Evolutionary conservation across 1,140 invertebrate genomes (phyloP).

Genomic region (Bombus consobrinus): DNA sequence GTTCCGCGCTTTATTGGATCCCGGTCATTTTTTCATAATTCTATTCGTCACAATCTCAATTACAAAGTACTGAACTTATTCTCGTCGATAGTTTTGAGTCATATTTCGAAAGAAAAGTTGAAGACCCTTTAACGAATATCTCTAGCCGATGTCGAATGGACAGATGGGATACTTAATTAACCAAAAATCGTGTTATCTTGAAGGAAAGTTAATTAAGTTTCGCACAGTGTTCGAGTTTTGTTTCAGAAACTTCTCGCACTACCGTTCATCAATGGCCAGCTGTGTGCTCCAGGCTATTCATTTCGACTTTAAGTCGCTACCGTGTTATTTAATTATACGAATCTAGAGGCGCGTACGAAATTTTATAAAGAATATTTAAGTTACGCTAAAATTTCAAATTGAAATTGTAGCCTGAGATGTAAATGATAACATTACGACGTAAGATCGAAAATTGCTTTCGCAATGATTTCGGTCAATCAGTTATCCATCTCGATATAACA

Average conservation of each 20-base stretch:
- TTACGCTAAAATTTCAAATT: neutral
- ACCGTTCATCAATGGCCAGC: neutral
- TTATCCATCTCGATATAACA: conserved; percentile 10
- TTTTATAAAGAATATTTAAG: neutral
- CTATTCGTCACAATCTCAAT: neutral
- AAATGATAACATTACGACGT: neutral
- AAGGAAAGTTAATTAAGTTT: conserved; percentile 27
- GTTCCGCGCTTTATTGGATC: neutral
- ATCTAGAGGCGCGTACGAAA: neutral
- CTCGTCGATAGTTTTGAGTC: neutral
- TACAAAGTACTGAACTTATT: neutral
- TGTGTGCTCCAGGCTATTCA: neutral
- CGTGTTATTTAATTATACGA: conserved; percentile 27
- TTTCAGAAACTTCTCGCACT: neutral
- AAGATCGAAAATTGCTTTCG: conserved; percentile 27
- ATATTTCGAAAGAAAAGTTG: neutral
- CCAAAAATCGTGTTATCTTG: neutral
- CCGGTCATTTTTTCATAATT: neutral
- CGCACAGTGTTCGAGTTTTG: neutral
- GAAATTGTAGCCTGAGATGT: no score
- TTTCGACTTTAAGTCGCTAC: conserved; percentile 9
- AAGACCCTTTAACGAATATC: neutral
- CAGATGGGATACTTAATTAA: neutral
- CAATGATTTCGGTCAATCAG: conserved; percentile 20
- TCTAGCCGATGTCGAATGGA: neutral